Percentiles rank a stretch among this genome's conserved stretches.
These are phyloP conservation scores for Bucco capensis DNA, from an alignment of 2,113 vertebrate genomes.

Conservation along the genomic window DNA sequence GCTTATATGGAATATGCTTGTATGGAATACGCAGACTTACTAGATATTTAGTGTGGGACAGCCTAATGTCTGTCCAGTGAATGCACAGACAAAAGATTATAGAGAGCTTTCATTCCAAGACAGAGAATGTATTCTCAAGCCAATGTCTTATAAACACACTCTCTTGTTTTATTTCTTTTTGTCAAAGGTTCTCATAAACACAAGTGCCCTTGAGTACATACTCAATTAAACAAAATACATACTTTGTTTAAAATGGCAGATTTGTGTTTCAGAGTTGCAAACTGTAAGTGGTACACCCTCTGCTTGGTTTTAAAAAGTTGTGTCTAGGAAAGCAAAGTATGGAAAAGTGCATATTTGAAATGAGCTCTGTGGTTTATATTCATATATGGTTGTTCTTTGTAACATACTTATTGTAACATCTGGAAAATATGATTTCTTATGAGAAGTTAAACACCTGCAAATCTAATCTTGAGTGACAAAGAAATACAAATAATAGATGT, in stretches of 20 bases:
- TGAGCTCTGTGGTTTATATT: neutral
- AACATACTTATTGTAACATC: neutral
- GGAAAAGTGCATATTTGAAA: slow-evolving; percentile 5
- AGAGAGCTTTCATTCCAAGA: slow-evolving; percentile 1
- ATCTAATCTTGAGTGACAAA: neutral
- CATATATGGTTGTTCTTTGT: neutral
- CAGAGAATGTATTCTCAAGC: neutral
- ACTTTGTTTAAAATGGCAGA: slow-evolving; percentile 23
- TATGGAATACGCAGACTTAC: neutral
- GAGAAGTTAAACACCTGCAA: neutral
- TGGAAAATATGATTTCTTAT: slow-evolving; percentile 10
- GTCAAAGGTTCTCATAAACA: slow-evolving; percentile 1
- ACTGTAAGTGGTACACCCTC: neutral
- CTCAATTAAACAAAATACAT: slow-evolving; percentile 7
- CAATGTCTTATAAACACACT: slow-evolving; percentile 34
- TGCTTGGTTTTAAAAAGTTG: neutral
- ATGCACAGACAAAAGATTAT: slow-evolving; percentile 5
- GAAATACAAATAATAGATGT: neutral
- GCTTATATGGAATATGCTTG: neutral
- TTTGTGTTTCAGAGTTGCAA: neutral
- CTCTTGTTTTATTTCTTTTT: slow-evolving; percentile 32
- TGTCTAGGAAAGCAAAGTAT: neutral
- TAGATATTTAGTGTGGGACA: neutral
- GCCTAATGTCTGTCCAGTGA: neutral
- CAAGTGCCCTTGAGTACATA: neutral